These are phyloP conservation scores for Leptothorax acervorum DNA, from an alignment of 2,888 invertebrate species.

Conservation along the genomic window DNA sequence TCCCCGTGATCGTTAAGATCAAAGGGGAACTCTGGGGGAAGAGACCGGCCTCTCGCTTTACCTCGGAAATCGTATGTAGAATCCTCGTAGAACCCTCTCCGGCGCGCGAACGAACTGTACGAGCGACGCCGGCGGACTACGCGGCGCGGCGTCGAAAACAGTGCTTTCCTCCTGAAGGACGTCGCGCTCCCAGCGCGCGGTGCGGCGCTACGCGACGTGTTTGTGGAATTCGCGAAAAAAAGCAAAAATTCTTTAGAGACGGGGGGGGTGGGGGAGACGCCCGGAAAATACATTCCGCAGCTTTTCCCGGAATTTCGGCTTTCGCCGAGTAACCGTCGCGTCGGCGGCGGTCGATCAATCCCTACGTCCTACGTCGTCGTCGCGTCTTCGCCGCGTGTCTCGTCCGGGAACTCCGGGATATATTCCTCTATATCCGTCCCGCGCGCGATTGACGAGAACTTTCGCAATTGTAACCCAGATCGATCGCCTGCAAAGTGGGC, in stretches of 20 bases:
- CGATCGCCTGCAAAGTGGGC: background rate
- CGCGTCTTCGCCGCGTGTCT: too few relatives aligned
- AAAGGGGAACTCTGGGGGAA: too few relatives aligned
- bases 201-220: constrained; percentile 59
- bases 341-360: too few relatives aligned
- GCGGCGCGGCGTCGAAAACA: constrained; percentile 69
- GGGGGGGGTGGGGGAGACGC: background rate
- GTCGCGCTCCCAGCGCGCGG: constrained; percentile 46
- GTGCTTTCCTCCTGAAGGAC: constrained; percentile 70
- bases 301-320: constrained; percentile 30
- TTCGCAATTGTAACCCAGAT: too few relatives aligned
- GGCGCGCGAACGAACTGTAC: background rate
- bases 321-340: too few relatives aligned
- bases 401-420: too few relatives aligned
- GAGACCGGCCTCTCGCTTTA: background rate
- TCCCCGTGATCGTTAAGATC: background rate
- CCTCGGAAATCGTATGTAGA: background rate
- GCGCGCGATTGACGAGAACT: background rate
- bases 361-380: too few relatives aligned
- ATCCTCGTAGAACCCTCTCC: background rate
- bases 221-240: constrained; percentile 75
- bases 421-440: too few relatives aligned
- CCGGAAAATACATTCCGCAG: constrained; percentile 58
- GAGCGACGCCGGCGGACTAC: constrained; percentile 63
- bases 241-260: constrained; percentile 56